Evolutionary conservation across 2,113 vertebrate species (phyloP), one percentile per base, ranked within the genome.

Genomic region (Pimephales promelas): DNA sequence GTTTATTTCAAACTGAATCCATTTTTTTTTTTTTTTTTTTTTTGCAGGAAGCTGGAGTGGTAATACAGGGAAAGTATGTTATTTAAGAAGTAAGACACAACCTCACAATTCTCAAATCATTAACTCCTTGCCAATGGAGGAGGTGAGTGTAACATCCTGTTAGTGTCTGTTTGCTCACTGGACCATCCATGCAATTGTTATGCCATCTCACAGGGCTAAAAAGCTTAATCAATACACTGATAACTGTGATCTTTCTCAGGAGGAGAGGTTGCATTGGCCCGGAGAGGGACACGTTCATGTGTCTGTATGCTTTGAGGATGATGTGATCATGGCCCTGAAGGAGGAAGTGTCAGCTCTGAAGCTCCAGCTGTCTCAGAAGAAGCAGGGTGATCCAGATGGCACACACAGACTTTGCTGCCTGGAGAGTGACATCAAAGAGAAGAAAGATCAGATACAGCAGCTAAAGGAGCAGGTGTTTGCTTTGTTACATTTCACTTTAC

Each of bases 391-490:
- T 11, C 59, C 20, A 0, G 86, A 89, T 40, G 47, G 88, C 66
- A 82, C 61, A 0, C 88, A 91, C 75, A 89, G 87, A 85, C 87
- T 92, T 28, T 84, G 82, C 16, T 59, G 36, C 54, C 88, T 92
- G 10, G 87, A 89, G 6, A 73, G 3, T 45, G 93, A 91, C 71
- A 80, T 92, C 0, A 78, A 64, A 3, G 89, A 85, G 81, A 95
- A 93, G 54, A 87, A 86, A 3, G 88, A 87, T 70, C 93, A 95
- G 92, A 95, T 96, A 54, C 87, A 91, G 82, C 85, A 45, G 75
- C 66, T 96, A 86, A 95, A 90, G 81, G 91, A 90, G 3, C 93
- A 96, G 95, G 96, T 96, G 89, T 56, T 13, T 74, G 54, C 10
- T 61, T 8, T 68, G 14, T 26, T 68, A 3, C 26, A 24, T 76